These are phyloP conservation scores for Rhipidura dahli DNA, from an alignment of 2,113 vertebrate species.

Conservation along the genomic window DNA sequence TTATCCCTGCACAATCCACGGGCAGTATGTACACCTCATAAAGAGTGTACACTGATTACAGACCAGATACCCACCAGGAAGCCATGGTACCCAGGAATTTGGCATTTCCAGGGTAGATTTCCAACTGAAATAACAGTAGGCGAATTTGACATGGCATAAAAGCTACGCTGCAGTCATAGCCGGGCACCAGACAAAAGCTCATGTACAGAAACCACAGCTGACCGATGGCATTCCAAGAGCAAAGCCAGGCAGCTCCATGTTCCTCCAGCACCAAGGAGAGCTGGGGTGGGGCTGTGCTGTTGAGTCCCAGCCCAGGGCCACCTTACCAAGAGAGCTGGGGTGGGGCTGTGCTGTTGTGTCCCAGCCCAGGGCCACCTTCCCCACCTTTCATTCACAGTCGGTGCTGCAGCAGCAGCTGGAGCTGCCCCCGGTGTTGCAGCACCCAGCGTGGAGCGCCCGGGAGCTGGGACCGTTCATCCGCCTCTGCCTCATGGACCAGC, in stretches of 20 bases:
- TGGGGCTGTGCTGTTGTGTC: rapidly evolving
- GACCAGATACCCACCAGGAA: rapidly evolving
- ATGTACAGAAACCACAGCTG: rapidly evolving
- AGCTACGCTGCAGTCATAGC: background rate
- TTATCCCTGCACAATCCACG: background rate
- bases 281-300: too few species aligned
- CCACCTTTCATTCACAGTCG: conserved; percentile 59
- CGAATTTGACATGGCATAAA: rapidly evolving
- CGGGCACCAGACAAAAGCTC: background rate
- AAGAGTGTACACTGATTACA: too few species aligned
- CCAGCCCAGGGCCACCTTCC: background rate
- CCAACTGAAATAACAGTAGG: background rate
- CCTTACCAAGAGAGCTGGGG: too few species aligned
- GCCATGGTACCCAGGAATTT: rapidly evolving
- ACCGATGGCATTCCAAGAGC: rapidly evolving
- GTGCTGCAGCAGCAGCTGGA: conserved; percentile 66
- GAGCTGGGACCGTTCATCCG: conserved; percentile 81
- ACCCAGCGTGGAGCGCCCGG: conserved; percentile 37
- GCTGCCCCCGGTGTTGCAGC: conserved; percentile 55
- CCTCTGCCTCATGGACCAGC: conserved; percentile 85
- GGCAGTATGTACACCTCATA: background rate
- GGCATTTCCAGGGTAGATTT: background rate
- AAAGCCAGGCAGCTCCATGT: rapidly evolving
- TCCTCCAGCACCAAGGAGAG: too few species aligned
- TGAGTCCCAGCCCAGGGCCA: too few species aligned